Conservation (phyloP, 2,113 vertebrate genomes). For the Albula goreensis region DNA sequence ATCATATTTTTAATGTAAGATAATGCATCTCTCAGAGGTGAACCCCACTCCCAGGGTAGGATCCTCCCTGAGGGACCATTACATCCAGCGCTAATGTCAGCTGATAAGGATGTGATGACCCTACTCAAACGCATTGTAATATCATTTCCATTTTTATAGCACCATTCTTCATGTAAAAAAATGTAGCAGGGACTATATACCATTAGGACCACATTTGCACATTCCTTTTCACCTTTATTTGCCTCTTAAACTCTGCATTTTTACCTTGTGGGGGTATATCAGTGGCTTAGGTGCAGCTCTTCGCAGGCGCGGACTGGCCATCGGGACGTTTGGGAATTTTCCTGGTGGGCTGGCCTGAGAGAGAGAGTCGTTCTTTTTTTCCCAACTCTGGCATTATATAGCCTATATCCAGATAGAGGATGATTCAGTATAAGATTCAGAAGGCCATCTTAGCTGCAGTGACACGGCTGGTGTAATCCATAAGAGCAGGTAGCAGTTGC, state of each 20-base stretch:
- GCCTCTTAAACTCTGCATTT: background rate
- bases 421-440: no score
- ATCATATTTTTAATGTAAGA: background rate
- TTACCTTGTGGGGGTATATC: no score
- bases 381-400: no score
- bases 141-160: slow-evolving; percentile 7
- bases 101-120: background rate
- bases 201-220: background rate
- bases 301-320: no score
- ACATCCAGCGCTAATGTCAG: background rate
- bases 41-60: background rate
- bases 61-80: background rate
- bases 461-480: no score
- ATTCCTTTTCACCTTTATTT: background rate
- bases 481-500: no score
- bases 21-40: background rate
- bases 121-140: background rate
- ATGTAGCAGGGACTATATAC: background rate
- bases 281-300: no score
- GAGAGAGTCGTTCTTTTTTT: no score
- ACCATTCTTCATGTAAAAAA: background rate
- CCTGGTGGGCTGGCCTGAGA: no score
- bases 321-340: no score
- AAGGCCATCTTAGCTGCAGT: no score
- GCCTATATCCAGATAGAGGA: no score